A percentile compares a stretch with the other conserved stretches of the same genome.
Conservation (phyloP, 2,113 vertebrate genomes). For the Silurus meridionalis region DNA sequence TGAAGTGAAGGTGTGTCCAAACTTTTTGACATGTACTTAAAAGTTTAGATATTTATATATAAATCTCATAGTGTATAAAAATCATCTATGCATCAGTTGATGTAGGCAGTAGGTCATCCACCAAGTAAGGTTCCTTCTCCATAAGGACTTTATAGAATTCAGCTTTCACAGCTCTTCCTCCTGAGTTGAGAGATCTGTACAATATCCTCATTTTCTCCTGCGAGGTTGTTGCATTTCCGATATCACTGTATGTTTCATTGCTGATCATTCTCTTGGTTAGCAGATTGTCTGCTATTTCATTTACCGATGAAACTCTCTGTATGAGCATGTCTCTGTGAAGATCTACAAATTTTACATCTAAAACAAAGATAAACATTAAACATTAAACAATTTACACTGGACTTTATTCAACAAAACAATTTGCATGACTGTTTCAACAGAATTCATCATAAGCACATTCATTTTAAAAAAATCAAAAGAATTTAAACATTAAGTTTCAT, state of each 20-base stretch:
- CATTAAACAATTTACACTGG: neutral
- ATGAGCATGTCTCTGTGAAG: conserved; percentile 1
- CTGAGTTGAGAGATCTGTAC: neutral
- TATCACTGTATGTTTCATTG: neutral
- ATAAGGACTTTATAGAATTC: conserved; percentile 18
- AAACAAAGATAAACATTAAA: neutral
- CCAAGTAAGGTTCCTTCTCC: neutral
- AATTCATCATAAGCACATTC: neutral
- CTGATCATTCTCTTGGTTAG: neutral
- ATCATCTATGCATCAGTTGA: neutral
- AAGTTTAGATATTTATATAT: no score
- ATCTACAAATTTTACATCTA: conserved; percentile 30
- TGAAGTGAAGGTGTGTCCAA: no score
- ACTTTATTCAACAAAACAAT: no score
- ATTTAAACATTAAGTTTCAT: neutral
- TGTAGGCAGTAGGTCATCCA: conserved; percentile 3
- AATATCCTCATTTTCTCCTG: conserved; percentile 13
- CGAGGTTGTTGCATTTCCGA: neutral
- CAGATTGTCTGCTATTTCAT: conserved; percentile 9
- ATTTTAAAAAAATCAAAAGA: neutral
- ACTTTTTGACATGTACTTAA: no score
- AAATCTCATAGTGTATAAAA: neutral
- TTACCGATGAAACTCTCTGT: neutral
- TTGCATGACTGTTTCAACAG: neutral
- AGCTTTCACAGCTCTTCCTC: conserved; percentile 17